A percentile compares a stretch with the other conserved stretches of the same genome.
Conservation (phyloP, 2,797 vertebrate genomes). For the Esox masquinongy region DNA sequence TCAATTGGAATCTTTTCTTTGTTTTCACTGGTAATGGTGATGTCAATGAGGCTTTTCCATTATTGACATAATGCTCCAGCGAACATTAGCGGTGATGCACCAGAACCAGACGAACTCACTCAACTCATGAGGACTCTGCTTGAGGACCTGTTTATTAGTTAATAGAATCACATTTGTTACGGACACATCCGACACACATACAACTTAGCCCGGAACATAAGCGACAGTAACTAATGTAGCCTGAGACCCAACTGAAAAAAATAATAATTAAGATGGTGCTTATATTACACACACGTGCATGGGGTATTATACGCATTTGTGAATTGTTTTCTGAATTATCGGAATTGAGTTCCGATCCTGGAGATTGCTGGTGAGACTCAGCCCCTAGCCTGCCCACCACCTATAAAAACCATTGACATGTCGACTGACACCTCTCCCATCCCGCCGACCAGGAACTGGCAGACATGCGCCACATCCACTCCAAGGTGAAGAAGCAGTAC, state of each 20-base stretch:
- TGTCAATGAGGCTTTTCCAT: background rate
- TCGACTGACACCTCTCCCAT: background rate
- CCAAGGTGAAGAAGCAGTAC: slow-evolving; percentile 94
- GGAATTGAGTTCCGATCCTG: too few relatives aligned
- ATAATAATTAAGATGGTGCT: too few relatives aligned
- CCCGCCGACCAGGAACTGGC: slow-evolving; percentile 82
- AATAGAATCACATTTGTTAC: too few relatives aligned
- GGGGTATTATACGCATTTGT: too few relatives aligned
- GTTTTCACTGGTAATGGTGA: background rate
- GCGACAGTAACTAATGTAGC: background rate
- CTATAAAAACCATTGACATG: background rate
- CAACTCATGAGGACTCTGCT: background rate
- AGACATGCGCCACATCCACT: slow-evolving; percentile 88
- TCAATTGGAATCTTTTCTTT: background rate
- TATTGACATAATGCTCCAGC: background rate
- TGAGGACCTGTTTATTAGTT: too few relatives aligned
- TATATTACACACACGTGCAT: too few relatives aligned
- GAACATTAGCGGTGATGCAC: background rate
- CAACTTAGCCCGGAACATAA: background rate
- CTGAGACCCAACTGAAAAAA: background rate
- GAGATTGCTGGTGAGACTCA: too few relatives aligned
- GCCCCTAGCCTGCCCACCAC: too few relatives aligned
- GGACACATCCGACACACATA: background rate
- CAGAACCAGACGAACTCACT: background rate
- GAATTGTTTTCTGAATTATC: too few relatives aligned